Conservation (phyloP, 35 echinoderm and acorn worm species). For the Nesometra sesokonis region DNA sequence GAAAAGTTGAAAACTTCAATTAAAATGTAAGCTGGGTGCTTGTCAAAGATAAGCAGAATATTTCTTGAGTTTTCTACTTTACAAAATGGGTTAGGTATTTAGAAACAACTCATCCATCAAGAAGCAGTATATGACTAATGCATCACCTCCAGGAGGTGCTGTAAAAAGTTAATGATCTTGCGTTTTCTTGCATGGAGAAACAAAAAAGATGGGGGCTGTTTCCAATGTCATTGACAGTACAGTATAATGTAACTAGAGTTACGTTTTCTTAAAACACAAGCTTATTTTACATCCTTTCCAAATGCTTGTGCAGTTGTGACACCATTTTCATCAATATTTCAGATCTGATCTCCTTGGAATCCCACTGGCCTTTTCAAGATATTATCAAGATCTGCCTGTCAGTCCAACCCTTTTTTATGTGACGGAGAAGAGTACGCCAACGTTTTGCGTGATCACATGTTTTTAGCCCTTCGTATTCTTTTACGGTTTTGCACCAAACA, state of each 20-base stretch:
- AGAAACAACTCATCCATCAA: constrained; percentile 20
- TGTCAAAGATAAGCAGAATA: constrained; percentile 19
- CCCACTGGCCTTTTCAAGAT: neutral
- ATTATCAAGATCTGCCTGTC: constrained; percentile 19
- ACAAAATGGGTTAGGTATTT: constrained; percentile 12
- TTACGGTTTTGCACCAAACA: neutral
- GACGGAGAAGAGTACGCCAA: no score
- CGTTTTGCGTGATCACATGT: no score
- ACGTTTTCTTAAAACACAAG: constrained; percentile 4
- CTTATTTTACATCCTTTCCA: neutral
- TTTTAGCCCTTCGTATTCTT: no score
- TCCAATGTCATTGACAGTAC: constrained; percentile 6
- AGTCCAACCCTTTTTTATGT: no score
- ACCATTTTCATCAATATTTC: constrained; percentile 26
- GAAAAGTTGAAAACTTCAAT: constrained; percentile 16
- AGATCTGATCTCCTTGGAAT: constrained; percentile 16
- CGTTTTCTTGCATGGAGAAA: constrained; percentile 14
- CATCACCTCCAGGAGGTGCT: constrained; percentile 15
- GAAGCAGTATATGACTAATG: neutral
- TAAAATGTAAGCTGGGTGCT: constrained; percentile 10
- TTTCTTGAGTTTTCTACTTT: neutral
- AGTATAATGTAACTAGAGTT: constrained; percentile 9
- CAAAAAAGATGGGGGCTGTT: constrained; percentile 11
- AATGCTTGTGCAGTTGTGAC: constrained; percentile 9
- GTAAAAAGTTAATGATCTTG: constrained; percentile 3